Evolutionary conservation across 2,888 invertebrate species (phyloP).

Genomic region (Poecilus cupreus): DNA sequence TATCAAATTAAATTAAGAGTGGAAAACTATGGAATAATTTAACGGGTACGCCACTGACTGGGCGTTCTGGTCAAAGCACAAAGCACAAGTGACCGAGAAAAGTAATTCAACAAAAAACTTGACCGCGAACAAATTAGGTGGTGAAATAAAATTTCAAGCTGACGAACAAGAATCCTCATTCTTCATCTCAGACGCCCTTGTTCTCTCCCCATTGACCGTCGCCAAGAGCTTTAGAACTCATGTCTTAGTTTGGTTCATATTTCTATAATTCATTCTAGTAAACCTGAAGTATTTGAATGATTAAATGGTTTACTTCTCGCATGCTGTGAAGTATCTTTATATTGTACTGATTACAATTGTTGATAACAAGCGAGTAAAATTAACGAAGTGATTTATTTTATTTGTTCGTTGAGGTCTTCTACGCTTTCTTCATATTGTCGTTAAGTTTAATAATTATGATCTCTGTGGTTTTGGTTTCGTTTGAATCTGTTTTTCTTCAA

Average conservation of each 20-base stretch:
- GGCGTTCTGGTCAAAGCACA: not conserved
- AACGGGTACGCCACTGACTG: not conserved
- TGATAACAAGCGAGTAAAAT: not conserved
- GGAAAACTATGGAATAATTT: too few species aligned
- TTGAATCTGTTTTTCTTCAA: not conserved
- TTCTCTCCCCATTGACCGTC: not conserved
- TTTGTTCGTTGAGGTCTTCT: not conserved
- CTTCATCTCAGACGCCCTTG: not conserved
- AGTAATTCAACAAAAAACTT: conserved; percentile 11
- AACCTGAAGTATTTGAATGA: conserved; percentile 1
- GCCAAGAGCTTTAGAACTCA: not conserved
- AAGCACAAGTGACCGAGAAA: conserved; percentile 2
- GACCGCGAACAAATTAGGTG: conserved; percentile 50
- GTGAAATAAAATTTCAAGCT: conserved; percentile 32
- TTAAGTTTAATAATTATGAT: too few species aligned
- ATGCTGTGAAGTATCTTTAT: conserved; percentile 6
- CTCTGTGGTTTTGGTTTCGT: not conserved
- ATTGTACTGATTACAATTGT: conserved; percentile 3
- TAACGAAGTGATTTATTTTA: not conserved
- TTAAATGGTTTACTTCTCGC: conserved; percentile 14
- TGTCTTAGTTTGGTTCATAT: not conserved
- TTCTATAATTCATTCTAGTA: not conserved
- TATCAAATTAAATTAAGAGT: too few species aligned
- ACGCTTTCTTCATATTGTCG: conserved; percentile 5
- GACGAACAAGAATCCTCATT: not conserved